A percentile compares a stretch with the other conserved stretches of the same genome.
phyloP scores from a whole-genome alignment of 2,888 invertebrate genomes.

The Lepidonotus clava region DNA sequence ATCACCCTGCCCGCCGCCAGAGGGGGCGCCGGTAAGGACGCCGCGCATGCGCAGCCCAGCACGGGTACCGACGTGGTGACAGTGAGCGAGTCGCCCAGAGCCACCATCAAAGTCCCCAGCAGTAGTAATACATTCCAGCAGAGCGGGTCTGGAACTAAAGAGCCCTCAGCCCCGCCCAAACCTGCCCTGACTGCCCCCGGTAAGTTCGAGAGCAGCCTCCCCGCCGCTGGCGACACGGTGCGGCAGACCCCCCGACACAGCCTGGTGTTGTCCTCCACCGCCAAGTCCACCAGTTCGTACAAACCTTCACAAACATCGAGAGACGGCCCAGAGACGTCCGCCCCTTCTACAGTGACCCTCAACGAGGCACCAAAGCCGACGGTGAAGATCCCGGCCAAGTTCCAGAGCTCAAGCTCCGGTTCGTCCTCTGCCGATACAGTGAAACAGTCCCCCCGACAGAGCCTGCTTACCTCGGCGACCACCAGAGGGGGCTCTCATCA shows the following conservation, averaged over 20 bases:
- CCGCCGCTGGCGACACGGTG: too few species aligned
- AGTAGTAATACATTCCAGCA: too few species aligned
- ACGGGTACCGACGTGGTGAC: too few species aligned
- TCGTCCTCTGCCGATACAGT: background rate
- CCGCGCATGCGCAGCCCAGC: background rate
- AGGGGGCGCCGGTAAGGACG: background rate
- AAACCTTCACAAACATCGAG: too few species aligned
- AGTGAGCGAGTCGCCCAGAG: background rate
- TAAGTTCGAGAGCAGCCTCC: too few species aligned
- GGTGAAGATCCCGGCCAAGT: background rate
- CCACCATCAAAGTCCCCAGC: background rate
- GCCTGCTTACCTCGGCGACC: background rate
- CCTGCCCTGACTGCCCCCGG: too few species aligned
- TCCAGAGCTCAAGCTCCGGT: background rate
- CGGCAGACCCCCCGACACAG: too few species aligned
- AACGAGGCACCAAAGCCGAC: slow-evolving; percentile 2
- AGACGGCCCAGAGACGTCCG: too few species aligned
- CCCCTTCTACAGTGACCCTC: background rate
- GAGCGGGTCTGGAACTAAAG: too few species aligned
- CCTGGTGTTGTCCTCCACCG: too few species aligned
- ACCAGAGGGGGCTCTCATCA: background rate
- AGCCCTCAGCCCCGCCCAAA: too few species aligned
- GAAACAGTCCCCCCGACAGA: background rate
- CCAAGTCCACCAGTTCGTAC: too few species aligned
- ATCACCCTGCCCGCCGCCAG: background rate